Evolutionary conservation across 1,140 invertebrate species (phyloP).

Genomic region (Diploscapter pachys): DNA sequence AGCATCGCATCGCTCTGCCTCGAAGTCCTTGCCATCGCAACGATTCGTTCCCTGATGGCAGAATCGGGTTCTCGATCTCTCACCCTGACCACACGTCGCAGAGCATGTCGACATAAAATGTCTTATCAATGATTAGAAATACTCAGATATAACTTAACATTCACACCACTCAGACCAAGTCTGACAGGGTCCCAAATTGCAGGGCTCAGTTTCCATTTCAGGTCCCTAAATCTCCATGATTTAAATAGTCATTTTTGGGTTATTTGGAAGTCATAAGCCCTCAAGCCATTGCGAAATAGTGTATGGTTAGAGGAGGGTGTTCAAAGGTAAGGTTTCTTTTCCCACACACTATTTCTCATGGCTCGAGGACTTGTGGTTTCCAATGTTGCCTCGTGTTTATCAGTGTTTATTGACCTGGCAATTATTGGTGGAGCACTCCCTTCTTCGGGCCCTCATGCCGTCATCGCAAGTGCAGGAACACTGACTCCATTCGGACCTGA

Average conservation of each 20-base stretch:
- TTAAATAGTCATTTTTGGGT: too few relatives aligned
- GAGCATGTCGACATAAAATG: slow-evolving; percentile 28
- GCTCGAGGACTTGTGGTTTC: too few relatives aligned
- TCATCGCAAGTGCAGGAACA: slow-evolving; percentile 43
- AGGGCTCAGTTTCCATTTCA: slow-evolving; percentile 31
- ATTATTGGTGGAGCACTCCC: slow-evolving; percentile 35
- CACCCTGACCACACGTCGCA: slow-evolving; percentile 37
- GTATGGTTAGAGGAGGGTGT: too few relatives aligned
- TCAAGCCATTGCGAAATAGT: too few relatives aligned
- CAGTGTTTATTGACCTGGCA: slow-evolving; percentile 7
- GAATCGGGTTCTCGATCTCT: slow-evolving; percentile 36
- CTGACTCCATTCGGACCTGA: slow-evolving; percentile 23
- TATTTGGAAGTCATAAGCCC: too few relatives aligned
- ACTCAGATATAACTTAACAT: slow-evolving; percentile 1
- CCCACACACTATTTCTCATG: too few relatives aligned
- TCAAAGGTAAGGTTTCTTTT: too few relatives aligned
- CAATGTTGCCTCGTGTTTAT: too few relatives aligned
- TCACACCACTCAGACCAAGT: slow-evolving; percentile 44
- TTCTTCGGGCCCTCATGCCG: slow-evolving; percentile 35
- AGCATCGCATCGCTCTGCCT: slow-evolving; percentile 35
- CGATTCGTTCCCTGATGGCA: slow-evolving; percentile 39
- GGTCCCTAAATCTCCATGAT: not conserved
- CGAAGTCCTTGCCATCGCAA: slow-evolving; percentile 42
- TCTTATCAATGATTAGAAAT: too few relatives aligned
- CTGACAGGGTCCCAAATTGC: slow-evolving; percentile 41